Base-by-base conservation (phyloP, 2,113 vertebrate species). In the Eclectus roratus region DNA sequence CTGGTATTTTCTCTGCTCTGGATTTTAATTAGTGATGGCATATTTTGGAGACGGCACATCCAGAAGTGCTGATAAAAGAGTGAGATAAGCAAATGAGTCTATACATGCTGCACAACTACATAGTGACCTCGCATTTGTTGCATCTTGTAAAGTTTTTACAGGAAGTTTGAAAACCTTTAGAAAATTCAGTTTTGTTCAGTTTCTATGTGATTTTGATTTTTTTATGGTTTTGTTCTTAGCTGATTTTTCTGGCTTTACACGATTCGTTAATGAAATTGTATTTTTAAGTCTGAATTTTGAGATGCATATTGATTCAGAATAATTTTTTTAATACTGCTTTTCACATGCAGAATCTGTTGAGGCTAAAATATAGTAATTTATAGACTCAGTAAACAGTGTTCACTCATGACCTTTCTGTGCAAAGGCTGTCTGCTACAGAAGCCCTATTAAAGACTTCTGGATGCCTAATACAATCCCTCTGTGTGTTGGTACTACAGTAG, bases 351-450 rank as follows among this genome's bases (percentile, higher is more conserved):
- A 96, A 94, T 93, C 90, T 92, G 63, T 39, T 80, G 78, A 89
- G 73, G 63, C 71, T 86, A 50, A 92, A 95, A 80, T 95, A 33
- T 29, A 73, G 71, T 80, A 89, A 95, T 94, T 93, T 94, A 88
- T 41, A 91, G 89, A 76, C 61, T 94, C 65, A 71, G 93, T 96
- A 97, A 97, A 95, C 91, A 96, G 68, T 78, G 65, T 70, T 96
- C 85, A 58, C 88, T 93, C 4, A 11, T 95, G 97, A 94, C 77
- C 96, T 97, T 94, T 97, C 93, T 91, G 87, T 55, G 66, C 84
- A 92, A 91, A 94, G 93, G 74, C 93, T 94, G 88, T 87, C 94
- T 94, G 85, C 70, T 95, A 60, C 85, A 91, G 83, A 95, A 76
- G 47, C 91, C 93, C 95, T 91, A 28, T 93, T 96, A 97, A 93